phyloP scores from a whole-genome alignment of 1,140 invertebrate species.

The Halesus radiatus region DNA sequence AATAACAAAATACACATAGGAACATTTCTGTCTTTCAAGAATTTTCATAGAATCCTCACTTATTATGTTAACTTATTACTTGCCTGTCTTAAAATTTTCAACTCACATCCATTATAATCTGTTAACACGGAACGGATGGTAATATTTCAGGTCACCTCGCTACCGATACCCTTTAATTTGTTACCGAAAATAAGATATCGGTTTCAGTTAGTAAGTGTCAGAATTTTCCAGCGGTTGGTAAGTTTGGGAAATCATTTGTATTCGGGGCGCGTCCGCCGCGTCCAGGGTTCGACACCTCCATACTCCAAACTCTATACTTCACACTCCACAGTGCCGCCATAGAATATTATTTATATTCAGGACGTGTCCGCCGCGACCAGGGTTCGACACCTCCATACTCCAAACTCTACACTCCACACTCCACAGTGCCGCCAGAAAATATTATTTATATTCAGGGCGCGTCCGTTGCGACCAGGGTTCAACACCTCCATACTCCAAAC shows the following conservation, averaged over 20 bases:
- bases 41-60: too few species aligned
- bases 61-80: too few species aligned
- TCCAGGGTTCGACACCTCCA: neutral
- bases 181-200: conserved; percentile 53
- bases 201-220: conserved; percentile 37
- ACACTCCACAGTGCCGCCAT: too few species aligned
- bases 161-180: conserved; percentile 42
- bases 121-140: neutral
- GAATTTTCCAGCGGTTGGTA: conserved; percentile 43
- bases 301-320: neutral
- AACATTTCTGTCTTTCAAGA: too few species aligned
- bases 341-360: conserved; percentile 27
- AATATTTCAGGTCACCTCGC: neutral
- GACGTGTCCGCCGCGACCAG: neutral
- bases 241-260: conserved; percentile 30
- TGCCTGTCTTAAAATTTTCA: too few species aligned
- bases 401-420: neutral
- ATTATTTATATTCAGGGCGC: conserved; percentile 35
- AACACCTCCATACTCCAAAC: conserved; percentile 4
- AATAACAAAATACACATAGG: too few species aligned
- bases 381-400: neutral
- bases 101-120: neutral
- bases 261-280: neutral
- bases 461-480: neutral
- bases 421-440: too few species aligned